Percentiles rank a stretch among this genome's conserved stretches.
Evolutionary conservation across 92 coral and sea anemone genomes (phyloP).

Genomic region (Porites cylindrica): DNA sequence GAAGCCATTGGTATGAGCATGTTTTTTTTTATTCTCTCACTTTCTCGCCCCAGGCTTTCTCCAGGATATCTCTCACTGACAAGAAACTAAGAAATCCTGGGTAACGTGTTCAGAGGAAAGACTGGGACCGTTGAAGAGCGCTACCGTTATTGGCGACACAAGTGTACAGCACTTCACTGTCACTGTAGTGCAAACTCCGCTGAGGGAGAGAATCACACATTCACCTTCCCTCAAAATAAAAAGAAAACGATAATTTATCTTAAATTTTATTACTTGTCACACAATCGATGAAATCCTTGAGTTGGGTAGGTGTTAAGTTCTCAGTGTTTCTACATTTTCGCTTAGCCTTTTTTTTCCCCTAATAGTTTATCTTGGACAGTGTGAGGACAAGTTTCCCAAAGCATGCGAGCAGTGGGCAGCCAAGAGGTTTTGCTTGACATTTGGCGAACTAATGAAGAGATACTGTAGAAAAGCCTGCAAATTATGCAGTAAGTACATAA

Average conservation of each 20-base stretch:
- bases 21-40: constrained; percentile 48
- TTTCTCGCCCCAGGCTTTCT: constrained; percentile 69
- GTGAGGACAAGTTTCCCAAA: constrained; percentile 85
- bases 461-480: constrained; percentile 92
- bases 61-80: constrained; percentile 79
- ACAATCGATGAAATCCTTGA: too few relatives aligned
- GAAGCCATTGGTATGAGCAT: too few relatives aligned
- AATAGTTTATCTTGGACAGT: constrained; percentile 75
- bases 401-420: constrained; percentile 90
- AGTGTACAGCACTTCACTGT: constrained; percentile 95
- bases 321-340: neutral
- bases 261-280: too few relatives aligned
- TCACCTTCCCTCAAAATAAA: too few relatives aligned
- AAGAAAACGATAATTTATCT: too few relatives aligned
- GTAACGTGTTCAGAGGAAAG: constrained; percentile 92
- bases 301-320: too few relatives aligned
- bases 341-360: neutral
- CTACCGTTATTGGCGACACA: constrained; percentile 83
- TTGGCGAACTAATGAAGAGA: constrained; percentile 92
- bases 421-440: constrained; percentile 86
- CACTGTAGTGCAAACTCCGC: constrained; percentile 86
- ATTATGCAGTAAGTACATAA: constrained; percentile 80
- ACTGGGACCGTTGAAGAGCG: constrained; percentile 94
- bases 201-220: neutral
- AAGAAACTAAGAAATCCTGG: constrained; percentile 71